These are phyloP conservation scores for Actias luna DNA, from an alignment of 2,888 invertebrate species.

Conservation along the genomic window DNA sequence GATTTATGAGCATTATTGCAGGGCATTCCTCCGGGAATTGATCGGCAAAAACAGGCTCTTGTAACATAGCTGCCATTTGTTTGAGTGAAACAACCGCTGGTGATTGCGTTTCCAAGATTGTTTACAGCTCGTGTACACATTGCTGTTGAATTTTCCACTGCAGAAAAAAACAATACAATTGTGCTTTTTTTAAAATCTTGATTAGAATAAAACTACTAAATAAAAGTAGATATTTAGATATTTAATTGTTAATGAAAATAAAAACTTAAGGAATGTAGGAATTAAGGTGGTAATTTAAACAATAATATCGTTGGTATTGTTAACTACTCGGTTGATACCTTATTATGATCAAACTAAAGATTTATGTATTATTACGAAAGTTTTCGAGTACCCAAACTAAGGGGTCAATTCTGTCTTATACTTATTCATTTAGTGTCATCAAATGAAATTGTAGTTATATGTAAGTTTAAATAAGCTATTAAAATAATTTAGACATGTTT, in stretches of 20 bases:
- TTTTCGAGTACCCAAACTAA: too few species aligned
- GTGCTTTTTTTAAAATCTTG: too few species aligned
- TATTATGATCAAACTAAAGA: too few species aligned
- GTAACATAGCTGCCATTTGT: slow-evolving; percentile 61
- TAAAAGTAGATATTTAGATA: too few species aligned
- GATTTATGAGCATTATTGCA: slow-evolving; percentile 49
- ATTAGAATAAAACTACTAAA: too few species aligned
- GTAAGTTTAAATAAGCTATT: not conserved
- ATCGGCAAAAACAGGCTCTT: slow-evolving; percentile 66
- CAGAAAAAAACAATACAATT: slow-evolving; percentile 1
- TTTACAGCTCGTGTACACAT: slow-evolving; percentile 85
- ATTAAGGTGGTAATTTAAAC: too few species aligned
- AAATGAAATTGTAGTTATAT: not conserved
- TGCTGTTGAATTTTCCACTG: slow-evolving; percentile 86
- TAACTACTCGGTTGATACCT: too few species aligned
- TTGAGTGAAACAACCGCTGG: slow-evolving; percentile 83
- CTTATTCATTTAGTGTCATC: not conserved
- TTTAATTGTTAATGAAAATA: too few species aligned
- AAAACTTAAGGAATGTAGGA: too few species aligned
- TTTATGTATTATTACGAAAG: too few species aligned
- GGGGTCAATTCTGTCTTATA: too few species aligned
- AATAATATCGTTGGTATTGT: too few species aligned
- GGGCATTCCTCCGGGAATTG: slow-evolving; percentile 59
- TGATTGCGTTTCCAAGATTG: slow-evolving; percentile 65
- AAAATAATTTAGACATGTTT: not conserved